Percentiles rank a stretch among this genome's conserved stretches.
Evolutionary conservation across 2,797 vertebrate species (phyloP).

Genomic region (Acipenser transmontanus): DNA sequence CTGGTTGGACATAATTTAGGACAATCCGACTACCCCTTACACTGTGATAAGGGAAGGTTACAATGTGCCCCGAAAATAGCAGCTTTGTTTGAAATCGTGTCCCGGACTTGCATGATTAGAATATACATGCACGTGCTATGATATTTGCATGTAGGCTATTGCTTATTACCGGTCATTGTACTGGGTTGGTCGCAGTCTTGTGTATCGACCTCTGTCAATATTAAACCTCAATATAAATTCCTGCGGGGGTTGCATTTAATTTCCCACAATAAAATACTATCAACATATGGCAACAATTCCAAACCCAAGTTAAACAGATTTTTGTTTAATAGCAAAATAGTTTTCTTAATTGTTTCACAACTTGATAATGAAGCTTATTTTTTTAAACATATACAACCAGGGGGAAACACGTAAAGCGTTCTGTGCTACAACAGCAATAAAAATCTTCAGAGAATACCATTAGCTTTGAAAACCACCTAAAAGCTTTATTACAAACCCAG

Average conservation of each 20-base stretch:
- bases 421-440: slow-evolving; percentile 92
- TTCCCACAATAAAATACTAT: too few relatives aligned
- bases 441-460: slow-evolving; percentile 96
- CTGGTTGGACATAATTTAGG: slow-evolving; percentile 98
- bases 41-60: slow-evolving; percentile 95
- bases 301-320: slow-evolving; percentile 31
- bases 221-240: too few relatives aligned
- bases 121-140: slow-evolving; percentile 53
- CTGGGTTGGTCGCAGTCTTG: too few relatives aligned
- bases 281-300: slow-evolving; percentile 13
- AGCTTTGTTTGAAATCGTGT: slow-evolving; percentile 93
- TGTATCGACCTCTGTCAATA: too few relatives aligned
- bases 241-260: too few relatives aligned
- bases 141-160: too few relatives aligned
- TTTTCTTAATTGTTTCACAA: slow-evolving; percentile 59
- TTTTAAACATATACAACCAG: slow-evolving; percentile 41
- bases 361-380: slow-evolving; percentile 53
- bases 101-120: slow-evolving; percentile 70
- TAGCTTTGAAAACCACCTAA: slow-evolving; percentile 86
- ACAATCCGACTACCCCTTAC: slow-evolving; percentile 98
- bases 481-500: slow-evolving; percentile 99
- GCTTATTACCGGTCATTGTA: too few relatives aligned
- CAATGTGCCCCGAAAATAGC: slow-evolving; percentile 85
- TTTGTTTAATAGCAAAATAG: slow-evolving; percentile 39
- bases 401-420: slow-evolving; percentile 67